A percentile compares a stretch with the other conserved stretches of the same genome.
These are phyloP conservation scores for Pachyramphus minor DNA, from an alignment of 2,113 vertebrate genomes.

Conservation along the genomic window DNA sequence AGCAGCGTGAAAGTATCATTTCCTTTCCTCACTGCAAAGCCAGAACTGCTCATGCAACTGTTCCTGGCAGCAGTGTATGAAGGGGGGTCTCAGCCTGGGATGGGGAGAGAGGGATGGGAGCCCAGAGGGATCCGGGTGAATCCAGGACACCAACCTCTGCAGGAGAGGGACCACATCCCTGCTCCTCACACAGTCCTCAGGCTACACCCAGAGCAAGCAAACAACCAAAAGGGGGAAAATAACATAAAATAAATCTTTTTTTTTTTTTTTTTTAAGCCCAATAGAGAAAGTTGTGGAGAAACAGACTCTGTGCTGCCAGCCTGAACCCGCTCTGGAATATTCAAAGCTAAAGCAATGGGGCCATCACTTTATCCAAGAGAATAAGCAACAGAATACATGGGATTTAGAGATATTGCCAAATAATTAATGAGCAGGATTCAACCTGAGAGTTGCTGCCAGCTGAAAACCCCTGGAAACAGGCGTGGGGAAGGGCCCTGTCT, in stretches of 20 bases:
- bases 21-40: background rate
- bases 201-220: background rate
- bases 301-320: background rate
- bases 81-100: background rate
- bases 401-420: background rate
- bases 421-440: background rate
- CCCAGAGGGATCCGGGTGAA: background rate
- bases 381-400: background rate
- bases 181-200: background rate
- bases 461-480: background rate
- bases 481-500: background rate
- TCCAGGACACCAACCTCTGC: background rate
- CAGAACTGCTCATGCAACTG: fast-evolving
- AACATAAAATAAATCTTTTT: background rate
- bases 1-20: background rate
- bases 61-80: fast-evolving
- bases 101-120: background rate
- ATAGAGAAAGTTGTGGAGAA: background rate
- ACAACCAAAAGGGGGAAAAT: background rate
- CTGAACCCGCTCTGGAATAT: background rate
- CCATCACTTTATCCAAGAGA: background rate
- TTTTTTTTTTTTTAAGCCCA: background rate
- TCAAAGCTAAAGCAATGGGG: background rate
- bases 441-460: background rate
- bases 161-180: background rate